phyloP scores from a whole-genome alignment of 2,113 vertebrate genomes.

The Gorsachius goisagi region DNA sequence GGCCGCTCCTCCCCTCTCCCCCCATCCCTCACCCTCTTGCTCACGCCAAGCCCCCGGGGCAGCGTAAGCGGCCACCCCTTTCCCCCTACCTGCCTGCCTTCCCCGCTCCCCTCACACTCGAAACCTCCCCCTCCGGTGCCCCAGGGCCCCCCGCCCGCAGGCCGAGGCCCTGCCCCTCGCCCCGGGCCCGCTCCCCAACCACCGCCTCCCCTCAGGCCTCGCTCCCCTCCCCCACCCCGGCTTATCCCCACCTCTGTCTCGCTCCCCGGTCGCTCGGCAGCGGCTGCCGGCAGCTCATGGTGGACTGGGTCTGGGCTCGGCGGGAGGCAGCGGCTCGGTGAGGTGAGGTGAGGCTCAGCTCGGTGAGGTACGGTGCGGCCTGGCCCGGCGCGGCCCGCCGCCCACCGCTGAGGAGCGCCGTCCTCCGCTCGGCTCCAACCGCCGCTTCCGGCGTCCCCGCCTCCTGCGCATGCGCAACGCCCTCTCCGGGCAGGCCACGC shows the following conservation, averaged over 20 bases:
- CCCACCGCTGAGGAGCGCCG: background rate
- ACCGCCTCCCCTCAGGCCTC: background rate
- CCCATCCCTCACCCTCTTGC: background rate
- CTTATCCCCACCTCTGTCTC: background rate
- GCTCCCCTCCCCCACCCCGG: background rate
- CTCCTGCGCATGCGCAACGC: conserved; percentile 38
- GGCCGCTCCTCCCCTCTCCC: background rate
- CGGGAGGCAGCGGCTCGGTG: no score
- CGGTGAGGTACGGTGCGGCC: background rate
- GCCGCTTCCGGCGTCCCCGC: conserved; percentile 20
- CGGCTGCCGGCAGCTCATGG: conserved; percentile 52
- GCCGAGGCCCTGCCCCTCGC: background rate
- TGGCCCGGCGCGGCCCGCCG: background rate
- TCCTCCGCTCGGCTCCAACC: background rate
- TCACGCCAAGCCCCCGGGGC: background rate
- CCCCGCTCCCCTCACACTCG: background rate
- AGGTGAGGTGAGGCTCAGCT: no score
- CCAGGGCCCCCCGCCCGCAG: no score
- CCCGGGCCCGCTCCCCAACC: background rate
- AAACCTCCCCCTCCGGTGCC: no score
- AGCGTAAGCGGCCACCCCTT: background rate
- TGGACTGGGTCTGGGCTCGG: background rate
- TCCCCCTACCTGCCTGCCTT: background rate
- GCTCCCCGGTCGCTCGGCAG: conserved; percentile 40
- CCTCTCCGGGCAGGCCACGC: background rate